Evolutionary conservation across 2,113 vertebrate genomes (phyloP).

Genomic region (Clarias batrachus): DNA sequence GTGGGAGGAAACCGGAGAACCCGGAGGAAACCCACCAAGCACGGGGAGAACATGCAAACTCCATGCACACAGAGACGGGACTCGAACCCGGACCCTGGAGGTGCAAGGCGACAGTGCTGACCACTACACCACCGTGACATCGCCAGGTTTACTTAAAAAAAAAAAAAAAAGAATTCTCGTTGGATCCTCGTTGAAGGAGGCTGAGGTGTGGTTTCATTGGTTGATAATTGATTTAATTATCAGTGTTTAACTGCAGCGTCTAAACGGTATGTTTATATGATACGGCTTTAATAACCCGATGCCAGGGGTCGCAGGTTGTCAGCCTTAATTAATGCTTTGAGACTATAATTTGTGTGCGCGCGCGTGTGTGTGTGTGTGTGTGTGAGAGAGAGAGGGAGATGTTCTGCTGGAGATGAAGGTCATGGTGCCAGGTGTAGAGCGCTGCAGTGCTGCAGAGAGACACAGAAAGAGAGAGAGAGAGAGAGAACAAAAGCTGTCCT

Average conservation of each 20-base stretch:
- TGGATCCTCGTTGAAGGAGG: not conserved
- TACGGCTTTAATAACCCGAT: not conserved
- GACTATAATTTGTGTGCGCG: constrained; percentile 14
- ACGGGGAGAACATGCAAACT: too few relatives aligned
- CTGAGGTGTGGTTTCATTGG: not conserved
- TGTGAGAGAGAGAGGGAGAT: not conserved
- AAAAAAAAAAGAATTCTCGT: too few relatives aligned
- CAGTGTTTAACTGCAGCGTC: not conserved
- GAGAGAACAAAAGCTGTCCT: constrained; percentile 39
- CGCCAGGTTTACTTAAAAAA: not conserved
- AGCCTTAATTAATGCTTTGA: not conserved
- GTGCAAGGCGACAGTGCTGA: too few relatives aligned
- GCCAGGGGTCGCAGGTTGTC: not conserved
- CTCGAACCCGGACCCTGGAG: too few relatives aligned
- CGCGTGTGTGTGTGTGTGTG: not conserved
- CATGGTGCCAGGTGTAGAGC: constrained; percentile 34
- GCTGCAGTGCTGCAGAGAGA: constrained; percentile 31
- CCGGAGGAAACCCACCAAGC: too few relatives aligned
- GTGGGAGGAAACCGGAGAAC: too few relatives aligned
- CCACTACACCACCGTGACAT: too few relatives aligned
- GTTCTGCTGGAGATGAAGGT: constrained; percentile 29
- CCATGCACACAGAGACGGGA: too few relatives aligned
- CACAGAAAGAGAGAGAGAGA: not conserved
- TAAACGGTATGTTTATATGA: not conserved
- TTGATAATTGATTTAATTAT: not conserved